A percentile compares a stretch with the other conserved stretches of the same genome.
Conservation (phyloP, 2,797 vertebrate genomes). For the Serranus cabrilla region DNA sequence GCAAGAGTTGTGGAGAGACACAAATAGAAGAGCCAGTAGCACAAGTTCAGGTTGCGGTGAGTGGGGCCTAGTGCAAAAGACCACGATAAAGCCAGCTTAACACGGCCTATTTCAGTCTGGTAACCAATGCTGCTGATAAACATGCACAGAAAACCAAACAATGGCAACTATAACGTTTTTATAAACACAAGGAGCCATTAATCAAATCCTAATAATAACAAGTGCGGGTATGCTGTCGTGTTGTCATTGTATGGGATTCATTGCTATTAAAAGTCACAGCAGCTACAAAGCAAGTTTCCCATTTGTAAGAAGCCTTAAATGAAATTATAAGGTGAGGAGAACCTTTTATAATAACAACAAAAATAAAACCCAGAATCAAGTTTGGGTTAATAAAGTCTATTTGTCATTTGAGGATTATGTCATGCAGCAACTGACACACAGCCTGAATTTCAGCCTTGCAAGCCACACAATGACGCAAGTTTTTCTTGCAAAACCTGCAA, state of each 20-base stretch:
- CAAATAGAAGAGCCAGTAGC: constrained; percentile 53
- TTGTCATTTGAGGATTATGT: constrained; percentile 9
- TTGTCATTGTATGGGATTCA: constrained; percentile 6
- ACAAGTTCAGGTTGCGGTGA: constrained; percentile 53
- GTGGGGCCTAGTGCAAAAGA: constrained; percentile 41
- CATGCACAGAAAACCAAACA: constrained; percentile 41
- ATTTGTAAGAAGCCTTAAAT: constrained; percentile 20
- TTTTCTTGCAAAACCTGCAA: constrained; percentile 55
- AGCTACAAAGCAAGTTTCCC: constrained; percentile 20
- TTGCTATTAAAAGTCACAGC: constrained; percentile 12
- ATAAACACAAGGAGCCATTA: neutral
- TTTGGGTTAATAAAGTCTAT: neutral
- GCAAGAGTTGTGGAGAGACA: constrained; percentile 42
- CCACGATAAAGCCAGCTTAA: constrained; percentile 67
- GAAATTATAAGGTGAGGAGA: constrained; percentile 4
- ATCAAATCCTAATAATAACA: constrained; percentile 7
- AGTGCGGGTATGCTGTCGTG: neutral
- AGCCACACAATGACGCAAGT: constrained; percentile 11
- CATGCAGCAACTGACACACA: constrained; percentile 14
- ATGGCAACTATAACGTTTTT: constrained; percentile 15
- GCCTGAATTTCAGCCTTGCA: constrained; percentile 14
- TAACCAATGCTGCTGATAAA: constrained; percentile 30
- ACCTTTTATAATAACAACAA: neutral
- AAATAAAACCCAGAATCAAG: neutral
- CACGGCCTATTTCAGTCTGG: constrained; percentile 64